Conservation (phyloP, 2,113 vertebrate species). For the Thryonomys swinderianus region DNA sequence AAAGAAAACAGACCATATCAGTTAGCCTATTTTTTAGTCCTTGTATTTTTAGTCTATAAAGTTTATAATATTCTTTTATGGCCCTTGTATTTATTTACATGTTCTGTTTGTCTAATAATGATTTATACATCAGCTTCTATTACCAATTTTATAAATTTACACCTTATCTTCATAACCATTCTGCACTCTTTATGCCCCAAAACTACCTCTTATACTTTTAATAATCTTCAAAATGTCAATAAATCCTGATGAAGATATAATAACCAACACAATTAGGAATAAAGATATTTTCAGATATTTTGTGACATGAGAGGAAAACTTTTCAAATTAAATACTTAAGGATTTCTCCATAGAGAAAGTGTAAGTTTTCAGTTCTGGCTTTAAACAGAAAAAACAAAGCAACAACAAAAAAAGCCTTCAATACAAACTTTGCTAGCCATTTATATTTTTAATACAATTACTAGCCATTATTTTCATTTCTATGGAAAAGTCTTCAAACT, state of each 20-base stretch:
- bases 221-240: conserved; percentile 6
- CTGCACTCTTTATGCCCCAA: not conserved
- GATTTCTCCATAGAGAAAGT: conserved; percentile 14
- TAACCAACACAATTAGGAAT: conserved; percentile 18
- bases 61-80: conserved; percentile 22
- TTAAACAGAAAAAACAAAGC: not conserved
- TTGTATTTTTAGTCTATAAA: conserved; percentile 43
- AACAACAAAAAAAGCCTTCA: not conserved
- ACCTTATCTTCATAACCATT: not conserved
- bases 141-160: not conserved
- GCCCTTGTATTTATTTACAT: conserved; percentile 23
- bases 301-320: not conserved
- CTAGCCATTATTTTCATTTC: conserved; percentile 21
- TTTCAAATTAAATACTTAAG: not conserved
- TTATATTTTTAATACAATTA: conserved; percentile 40
- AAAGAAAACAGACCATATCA: not conserved
- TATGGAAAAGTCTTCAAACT: not conserved
- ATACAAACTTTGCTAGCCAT: not conserved
- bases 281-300: conserved; percentile 30
- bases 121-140: not conserved
- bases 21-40: not conserved
- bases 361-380: not conserved
- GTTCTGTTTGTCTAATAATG: not conserved
- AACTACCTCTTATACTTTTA: not conserved
- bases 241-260: not conserved